phyloP scores from a whole-genome alignment of 2,113 vertebrate species.

The Oriolus oriolus region DNA sequence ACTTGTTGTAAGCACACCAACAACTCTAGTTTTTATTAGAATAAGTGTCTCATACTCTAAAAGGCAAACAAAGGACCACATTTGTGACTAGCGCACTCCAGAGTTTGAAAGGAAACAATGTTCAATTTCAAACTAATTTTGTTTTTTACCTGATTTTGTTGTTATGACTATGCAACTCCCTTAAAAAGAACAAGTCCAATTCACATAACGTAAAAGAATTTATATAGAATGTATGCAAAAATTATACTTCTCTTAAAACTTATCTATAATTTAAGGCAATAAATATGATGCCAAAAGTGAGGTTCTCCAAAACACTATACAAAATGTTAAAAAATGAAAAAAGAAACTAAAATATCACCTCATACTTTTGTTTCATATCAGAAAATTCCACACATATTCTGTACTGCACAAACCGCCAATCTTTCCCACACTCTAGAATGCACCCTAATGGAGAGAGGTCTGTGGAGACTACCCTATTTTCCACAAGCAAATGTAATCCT shows the following conservation, averaged over 20 bases:
- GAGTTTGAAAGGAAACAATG: neutral
- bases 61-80: neutral
- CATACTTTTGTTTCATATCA: neutral
- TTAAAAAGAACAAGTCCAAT: neutral
- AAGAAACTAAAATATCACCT: neutral
- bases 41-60: neutral
- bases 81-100: neutral
- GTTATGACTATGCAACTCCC: neutral
- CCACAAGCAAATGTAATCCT: neutral
- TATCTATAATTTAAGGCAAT: neutral
- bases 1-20: neutral
- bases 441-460: neutral
- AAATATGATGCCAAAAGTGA: neutral
- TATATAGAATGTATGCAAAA: neutral
- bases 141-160: neutral
- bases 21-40: neutral
- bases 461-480: neutral
- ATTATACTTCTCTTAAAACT: neutral
- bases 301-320: neutral
- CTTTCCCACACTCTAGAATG: neutral
- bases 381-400: neutral
- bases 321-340: neutral
- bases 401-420: neutral
- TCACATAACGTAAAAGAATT: neutral
- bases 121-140: neutral